phyloP scores from a whole-genome alignment of 1,140 invertebrate genomes.

The Sarcophaga bullata region DNA sequence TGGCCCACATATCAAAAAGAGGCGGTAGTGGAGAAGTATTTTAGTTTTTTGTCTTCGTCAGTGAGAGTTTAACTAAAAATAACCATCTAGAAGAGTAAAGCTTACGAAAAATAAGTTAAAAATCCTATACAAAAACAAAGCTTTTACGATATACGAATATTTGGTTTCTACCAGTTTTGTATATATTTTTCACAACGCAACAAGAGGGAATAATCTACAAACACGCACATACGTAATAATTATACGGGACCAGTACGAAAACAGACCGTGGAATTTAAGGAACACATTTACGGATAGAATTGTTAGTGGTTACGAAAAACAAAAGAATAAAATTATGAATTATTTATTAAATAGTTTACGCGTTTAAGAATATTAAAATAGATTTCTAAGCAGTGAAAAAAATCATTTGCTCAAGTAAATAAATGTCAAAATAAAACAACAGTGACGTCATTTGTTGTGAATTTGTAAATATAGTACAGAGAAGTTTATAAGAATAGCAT shows the following conservation, averaged over 20 bases:
- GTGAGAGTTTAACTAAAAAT: not conserved
- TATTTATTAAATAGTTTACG: slow-evolving; percentile 10
- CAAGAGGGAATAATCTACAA: not conserved
- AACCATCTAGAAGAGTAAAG: not conserved
- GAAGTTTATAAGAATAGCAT: not conserved
- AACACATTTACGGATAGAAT: not conserved
- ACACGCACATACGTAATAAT: not conserved
- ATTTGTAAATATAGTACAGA: not conserved
- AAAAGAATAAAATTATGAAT: not conserved
- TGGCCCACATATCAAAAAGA: not conserved
- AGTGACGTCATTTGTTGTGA: slow-evolving; percentile 2
- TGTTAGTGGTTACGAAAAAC: no score
- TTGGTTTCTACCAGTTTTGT: not conserved
- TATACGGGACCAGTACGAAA: not conserved
- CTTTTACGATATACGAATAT: not conserved
- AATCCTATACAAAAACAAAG: not conserved
- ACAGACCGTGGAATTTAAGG: not conserved
- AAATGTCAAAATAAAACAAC: slow-evolving; percentile 10
- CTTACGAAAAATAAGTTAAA: slow-evolving; percentile 10
- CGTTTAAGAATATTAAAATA: not conserved
- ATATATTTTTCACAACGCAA: not conserved
- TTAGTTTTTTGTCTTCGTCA: not conserved
- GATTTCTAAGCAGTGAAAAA: not conserved
- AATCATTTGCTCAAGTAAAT: not conserved
- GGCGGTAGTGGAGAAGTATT: not conserved